These are phyloP conservation scores for Cephalopachus bancanus DNA, from an alignment of 2,797 vertebrate genomes.

Conservation along the genomic window DNA sequence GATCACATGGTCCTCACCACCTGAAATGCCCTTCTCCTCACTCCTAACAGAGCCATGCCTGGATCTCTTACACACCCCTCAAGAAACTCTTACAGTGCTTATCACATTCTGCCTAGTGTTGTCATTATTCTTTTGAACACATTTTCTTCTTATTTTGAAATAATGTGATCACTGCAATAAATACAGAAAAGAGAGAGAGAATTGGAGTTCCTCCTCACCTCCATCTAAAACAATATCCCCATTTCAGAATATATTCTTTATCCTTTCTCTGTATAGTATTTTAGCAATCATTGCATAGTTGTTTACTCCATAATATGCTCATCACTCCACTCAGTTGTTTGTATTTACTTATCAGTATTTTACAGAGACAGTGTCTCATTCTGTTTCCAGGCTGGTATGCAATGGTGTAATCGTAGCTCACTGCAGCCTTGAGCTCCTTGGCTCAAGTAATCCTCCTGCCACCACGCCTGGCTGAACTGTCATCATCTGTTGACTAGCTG, in stretches of 20 bases:
- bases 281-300: fast-evolving
- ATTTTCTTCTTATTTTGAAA: slow-evolving; percentile 25
- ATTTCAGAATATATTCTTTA: background rate
- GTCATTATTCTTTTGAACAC: background rate
- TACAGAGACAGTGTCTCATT: too few relatives aligned
- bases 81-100: background rate
- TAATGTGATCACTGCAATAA: background rate
- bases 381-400: background rate
- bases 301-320: too few relatives aligned
- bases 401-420: background rate
- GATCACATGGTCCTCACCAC: background rate
- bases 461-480: background rate
- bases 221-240: background rate
- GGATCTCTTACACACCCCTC: background rate
- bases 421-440: background rate
- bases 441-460: background rate
- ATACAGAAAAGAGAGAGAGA: background rate
- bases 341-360: background rate
- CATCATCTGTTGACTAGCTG: background rate
- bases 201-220: background rate
- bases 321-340: background rate
- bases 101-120: background rate
- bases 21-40: background rate
- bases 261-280: background rate
- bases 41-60: background rate